phyloP scores from a whole-genome alignment of 2,888 invertebrate species.

The Sinopyrophorus schimmeli region DNA sequence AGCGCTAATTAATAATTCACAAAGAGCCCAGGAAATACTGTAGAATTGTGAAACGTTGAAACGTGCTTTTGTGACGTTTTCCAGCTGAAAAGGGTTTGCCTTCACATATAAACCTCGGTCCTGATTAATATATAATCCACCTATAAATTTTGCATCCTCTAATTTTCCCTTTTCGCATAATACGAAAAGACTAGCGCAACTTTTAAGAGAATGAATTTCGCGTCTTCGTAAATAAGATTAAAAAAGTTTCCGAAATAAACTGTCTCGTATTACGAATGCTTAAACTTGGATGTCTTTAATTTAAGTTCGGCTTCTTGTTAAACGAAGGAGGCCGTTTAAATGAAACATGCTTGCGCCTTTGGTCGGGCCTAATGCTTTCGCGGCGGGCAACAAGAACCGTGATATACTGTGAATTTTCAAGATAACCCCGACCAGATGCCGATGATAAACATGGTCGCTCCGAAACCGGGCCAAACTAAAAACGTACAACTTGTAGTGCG shows the following conservation, averaged over 20 bases:
- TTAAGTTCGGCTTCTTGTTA: not conserved
- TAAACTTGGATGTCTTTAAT: not conserved
- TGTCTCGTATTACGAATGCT: not conserved
- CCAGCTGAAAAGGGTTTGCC: constrained; percentile 18
- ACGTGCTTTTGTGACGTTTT: constrained; percentile 27
- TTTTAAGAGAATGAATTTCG: too few relatives aligned
- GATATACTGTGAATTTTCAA: too few relatives aligned
- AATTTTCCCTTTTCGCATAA: constrained; percentile 11
- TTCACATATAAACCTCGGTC: constrained; percentile 15
- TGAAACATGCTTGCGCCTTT: too few relatives aligned
- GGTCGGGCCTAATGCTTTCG: too few relatives aligned
- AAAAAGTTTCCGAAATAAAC: not conserved
- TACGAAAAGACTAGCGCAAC: too few relatives aligned
- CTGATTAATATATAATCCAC: constrained; percentile 16
- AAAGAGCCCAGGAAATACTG: constrained; percentile 12
- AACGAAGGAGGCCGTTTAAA: too few relatives aligned
- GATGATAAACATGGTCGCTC: too few relatives aligned
- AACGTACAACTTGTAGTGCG: too few relatives aligned
- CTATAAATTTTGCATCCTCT: constrained; percentile 15
- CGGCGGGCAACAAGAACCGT: too few relatives aligned
- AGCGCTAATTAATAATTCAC: constrained; percentile 24
- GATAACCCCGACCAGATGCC: too few relatives aligned
- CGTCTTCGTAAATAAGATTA: too few relatives aligned
- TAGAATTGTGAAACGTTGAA: constrained; percentile 16
- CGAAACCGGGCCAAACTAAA: too few relatives aligned